Percentiles rank a stretch among this genome's conserved stretches.
Conservation (phyloP, 30 jellyfish, hydroid and myxozoan species). For the Hydra vulgaris region DNA sequence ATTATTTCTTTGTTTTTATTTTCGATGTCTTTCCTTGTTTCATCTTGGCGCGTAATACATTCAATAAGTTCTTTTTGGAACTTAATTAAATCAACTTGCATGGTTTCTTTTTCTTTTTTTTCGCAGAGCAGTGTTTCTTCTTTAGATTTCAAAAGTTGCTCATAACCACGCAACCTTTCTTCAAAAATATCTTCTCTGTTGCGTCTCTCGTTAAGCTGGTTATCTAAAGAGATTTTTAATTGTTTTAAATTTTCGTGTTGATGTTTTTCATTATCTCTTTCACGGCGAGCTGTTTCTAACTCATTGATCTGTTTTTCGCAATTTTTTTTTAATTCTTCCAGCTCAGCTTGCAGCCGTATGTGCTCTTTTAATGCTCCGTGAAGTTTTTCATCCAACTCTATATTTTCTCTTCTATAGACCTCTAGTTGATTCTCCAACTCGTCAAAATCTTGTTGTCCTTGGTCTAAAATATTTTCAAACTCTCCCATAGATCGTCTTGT, state of each 20-base stretch:
- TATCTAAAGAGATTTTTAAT: neutral
- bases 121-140: slow-evolving; percentile 20
- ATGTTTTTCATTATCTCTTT: neutral
- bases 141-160: slow-evolving; percentile 10
- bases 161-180: slow-evolving; percentile 21
- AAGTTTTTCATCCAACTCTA: slow-evolving; percentile 25
- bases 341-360: slow-evolving; percentile 19
- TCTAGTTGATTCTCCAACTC: slow-evolving; percentile 29
- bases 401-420: slow-evolving; percentile 19
- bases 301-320: slow-evolving; percentile 1
- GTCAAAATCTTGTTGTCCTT: slow-evolving; percentile 32
- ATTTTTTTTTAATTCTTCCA: slow-evolving; percentile 14
- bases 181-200: slow-evolving; percentile 17
- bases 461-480: slow-evolving; percentile 28
- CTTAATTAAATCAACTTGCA: slow-evolving; percentile 12
- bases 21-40: slow-evolving; percentile 4
- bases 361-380: slow-evolving; percentile 31
- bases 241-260: neutral
- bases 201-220: neutral
- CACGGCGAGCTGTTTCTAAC: neutral
- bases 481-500: slow-evolving; percentile 22
- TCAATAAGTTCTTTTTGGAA: slow-evolving; percentile 17
- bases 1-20: neutral
- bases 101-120: slow-evolving; percentile 14
- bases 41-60: neutral